phyloP scores from a whole-genome alignment of 1,140 invertebrate species.

The Plodia interpunctella region DNA sequence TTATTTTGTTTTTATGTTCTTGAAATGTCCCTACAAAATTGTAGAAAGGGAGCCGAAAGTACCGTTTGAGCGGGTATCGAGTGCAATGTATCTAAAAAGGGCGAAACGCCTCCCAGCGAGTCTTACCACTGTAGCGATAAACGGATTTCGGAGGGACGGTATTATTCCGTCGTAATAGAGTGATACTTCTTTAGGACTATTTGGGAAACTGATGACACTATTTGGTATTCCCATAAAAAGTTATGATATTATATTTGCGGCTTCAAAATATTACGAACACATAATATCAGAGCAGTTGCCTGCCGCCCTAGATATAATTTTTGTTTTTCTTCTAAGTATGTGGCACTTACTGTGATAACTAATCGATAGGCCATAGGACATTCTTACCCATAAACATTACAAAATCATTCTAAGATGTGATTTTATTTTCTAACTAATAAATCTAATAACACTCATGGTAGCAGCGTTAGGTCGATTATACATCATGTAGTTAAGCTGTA shows the following conservation, averaged over 20 bases:
- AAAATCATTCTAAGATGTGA: too few species aligned
- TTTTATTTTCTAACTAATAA: too few species aligned
- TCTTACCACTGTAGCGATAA: conserved; percentile 49
- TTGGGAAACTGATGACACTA: conserved; percentile 66
- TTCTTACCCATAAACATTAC: too few species aligned
- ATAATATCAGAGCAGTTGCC: conserved; percentile 28
- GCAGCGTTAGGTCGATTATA: too few species aligned
- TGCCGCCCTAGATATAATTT: conserved; percentile 19
- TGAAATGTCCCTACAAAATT: conserved; percentile 28
- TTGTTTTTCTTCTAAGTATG: conserved; percentile 15
- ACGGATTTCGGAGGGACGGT: conserved; percentile 51
- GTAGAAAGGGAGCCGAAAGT: conserved; percentile 30
- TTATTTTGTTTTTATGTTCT: conserved; percentile 32
- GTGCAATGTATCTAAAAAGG: conserved; percentile 52
- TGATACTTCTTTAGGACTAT: conserved; percentile 65
- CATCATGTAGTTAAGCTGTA: too few species aligned
- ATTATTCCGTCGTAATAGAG: conserved; percentile 62
- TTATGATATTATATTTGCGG: conserved; percentile 55
- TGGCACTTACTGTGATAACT: too few species aligned
- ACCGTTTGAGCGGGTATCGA: conserved; percentile 39
- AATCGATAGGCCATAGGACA: too few species aligned
- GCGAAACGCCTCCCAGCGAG: conserved; percentile 31
- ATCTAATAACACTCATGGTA: too few species aligned
- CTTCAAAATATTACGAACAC: conserved; percentile 57
- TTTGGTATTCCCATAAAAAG: conserved; percentile 67